Base-by-base conservation (phyloP, 2,797 vertebrate genomes). In the Microctenopoma steveboyesi region DNA sequence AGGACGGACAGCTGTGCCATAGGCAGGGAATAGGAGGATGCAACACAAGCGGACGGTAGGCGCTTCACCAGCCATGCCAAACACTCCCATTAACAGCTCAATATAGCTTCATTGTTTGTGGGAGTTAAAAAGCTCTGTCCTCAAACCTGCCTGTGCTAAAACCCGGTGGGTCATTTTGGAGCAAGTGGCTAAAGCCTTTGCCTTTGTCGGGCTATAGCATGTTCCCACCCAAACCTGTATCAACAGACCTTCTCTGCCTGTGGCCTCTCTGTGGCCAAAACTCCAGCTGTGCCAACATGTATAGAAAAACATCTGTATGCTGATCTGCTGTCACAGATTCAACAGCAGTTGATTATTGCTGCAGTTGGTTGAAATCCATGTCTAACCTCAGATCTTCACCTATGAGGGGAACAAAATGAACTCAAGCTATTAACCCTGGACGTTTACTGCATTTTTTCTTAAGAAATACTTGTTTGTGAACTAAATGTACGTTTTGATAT, bases 231-330 rank as follows among this genome's bases (percentile, higher is more conserved):
- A 80, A 81, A 65, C 68, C 84, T 58, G 66, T 83, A 66, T 67
- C 72, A 58, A 64, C 85, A 84, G 84, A 87, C 77, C 87, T 82
- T 78, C 70, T 90, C 86, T 72, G 87, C 87, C 85, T 87, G 85
- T 83, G 88, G 88, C 89, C 87, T 82, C 73, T 73, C 72, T 69
- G 47, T 58, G 84, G 87, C 89, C 87, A 79, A 83, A 88, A 82
- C 81, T 86, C 84, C 87, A 90, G 87, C 89, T 90, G 88, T 92
- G 90, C 90, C 91, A 84, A 84, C 64, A 80, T 87, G 89, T 88
- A 80, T 76, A 87, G 84, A 83, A 73, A 81, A 67, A 72, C 52
- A n/a, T 64, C 75, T 81, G 74, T 82, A 66, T 85, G 82, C 81
- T 12, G 82, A 87, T 88, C 86, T 83, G 83, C 64, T n/a, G 79